Percentiles rank a stretch among this genome's conserved stretches.
These are phyloP conservation scores for Volucella bombylans DNA, from an alignment of 2,888 invertebrate species.

Conservation along the genomic window DNA sequence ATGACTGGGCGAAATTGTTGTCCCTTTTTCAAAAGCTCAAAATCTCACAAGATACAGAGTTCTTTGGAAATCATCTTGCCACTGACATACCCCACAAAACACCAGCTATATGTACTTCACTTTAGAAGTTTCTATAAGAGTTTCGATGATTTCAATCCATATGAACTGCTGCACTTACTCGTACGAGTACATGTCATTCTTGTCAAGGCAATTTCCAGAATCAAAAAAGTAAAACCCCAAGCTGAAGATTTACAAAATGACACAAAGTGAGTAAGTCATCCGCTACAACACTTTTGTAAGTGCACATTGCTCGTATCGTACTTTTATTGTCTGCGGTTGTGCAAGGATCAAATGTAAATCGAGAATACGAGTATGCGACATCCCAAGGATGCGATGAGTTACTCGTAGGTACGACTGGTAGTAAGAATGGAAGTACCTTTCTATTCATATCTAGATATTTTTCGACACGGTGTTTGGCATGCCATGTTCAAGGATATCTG, in stretches of 20 bases:
- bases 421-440: background rate
- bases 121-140: no score
- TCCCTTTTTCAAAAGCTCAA: slow-evolving; percentile 3
- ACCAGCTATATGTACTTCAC: background rate
- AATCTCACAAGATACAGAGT: background rate
- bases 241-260: background rate
- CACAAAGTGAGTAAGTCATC: background rate
- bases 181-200: no score
- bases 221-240: background rate
- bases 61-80: background rate
- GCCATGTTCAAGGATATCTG: slow-evolving; percentile 14
- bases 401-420: background rate
- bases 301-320: slow-evolving; percentile 13
- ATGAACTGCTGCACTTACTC: no score
- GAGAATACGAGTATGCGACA: background rate
- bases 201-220: background rate
- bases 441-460: no score
- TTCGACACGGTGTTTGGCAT: no score
- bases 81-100: background rate
- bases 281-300: slow-evolving; percentile 11
- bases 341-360: slow-evolving; percentile 20
- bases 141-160: no score
- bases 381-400: background rate
- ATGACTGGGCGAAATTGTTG: slow-evolving; percentile 50
- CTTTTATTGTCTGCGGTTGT: slow-evolving; percentile 32